phyloP scores from a whole-genome alignment of 1,140 invertebrate genomes.

The Zaprionus tsacasi region DNA sequence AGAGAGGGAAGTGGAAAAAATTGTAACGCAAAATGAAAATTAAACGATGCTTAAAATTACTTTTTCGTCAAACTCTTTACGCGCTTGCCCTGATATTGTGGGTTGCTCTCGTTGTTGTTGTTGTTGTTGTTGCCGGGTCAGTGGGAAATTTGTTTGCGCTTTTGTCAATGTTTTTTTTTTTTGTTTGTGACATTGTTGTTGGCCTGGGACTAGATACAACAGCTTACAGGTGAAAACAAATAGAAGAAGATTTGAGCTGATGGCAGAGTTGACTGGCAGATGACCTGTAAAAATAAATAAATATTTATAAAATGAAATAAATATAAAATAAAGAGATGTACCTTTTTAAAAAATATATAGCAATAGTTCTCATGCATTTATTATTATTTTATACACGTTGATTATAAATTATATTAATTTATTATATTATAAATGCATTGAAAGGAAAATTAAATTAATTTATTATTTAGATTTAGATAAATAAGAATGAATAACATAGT shows the following conservation, averaged over 20 bases:
- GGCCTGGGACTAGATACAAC: slow-evolving; percentile 19
- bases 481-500: no score
- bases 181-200: slow-evolving; percentile 17
- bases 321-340: no score
- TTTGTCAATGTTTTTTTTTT: slow-evolving; percentile 14
- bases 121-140: slow-evolving; percentile 33
- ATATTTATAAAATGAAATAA: no score
- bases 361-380: no score
- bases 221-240: slow-evolving; percentile 17
- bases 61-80: slow-evolving; percentile 78
- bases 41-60: slow-evolving; percentile 82
- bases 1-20: background rate
- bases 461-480: background rate
- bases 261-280: background rate
- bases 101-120: background rate
- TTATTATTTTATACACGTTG: no score
- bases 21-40: slow-evolving; percentile 69
- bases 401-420: no score
- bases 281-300: background rate
- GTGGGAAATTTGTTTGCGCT: slow-evolving; percentile 41
- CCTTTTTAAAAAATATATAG: no score
- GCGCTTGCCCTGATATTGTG: slow-evolving; percentile 25
- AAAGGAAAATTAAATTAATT: no score
- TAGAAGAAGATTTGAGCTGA: background rate
- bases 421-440: no score